Conservation (phyloP, 2,797 vertebrate genomes). For the Eidolon dupreanum region DNA sequence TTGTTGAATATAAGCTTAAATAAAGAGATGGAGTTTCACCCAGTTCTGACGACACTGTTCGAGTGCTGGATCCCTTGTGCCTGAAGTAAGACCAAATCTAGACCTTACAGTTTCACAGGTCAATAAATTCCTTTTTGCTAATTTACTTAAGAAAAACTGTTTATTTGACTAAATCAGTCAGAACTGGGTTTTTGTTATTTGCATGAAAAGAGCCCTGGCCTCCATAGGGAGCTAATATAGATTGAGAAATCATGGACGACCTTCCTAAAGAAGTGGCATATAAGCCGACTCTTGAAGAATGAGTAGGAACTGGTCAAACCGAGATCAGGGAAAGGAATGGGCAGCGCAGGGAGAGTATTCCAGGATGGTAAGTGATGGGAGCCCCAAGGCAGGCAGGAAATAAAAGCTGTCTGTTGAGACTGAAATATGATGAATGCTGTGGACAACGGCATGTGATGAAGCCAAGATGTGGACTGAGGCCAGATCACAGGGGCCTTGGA, state of each 20-base stretch:
- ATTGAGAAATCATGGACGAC: not conserved
- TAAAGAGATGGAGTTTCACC: not conserved
- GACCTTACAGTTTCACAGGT: not conserved
- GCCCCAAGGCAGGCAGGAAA: not conserved
- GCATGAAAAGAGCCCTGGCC: not conserved
- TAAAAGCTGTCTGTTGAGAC: not conserved
- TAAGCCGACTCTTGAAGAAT: not conserved
- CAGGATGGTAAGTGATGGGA: not conserved
- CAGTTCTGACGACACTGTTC: not conserved
- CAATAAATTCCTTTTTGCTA: not conserved
- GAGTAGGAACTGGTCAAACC: not conserved
- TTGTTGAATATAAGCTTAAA: not conserved
- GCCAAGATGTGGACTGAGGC: not conserved
- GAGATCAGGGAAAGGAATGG: not conserved
- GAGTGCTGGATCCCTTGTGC: not conserved
- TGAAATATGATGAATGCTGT: not conserved
- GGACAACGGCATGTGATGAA: not conserved
- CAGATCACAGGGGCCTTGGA: not conserved
- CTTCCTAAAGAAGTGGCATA: not conserved
- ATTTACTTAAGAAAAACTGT: not conserved
- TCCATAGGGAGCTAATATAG: not conserved
- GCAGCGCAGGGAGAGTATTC: not conserved
- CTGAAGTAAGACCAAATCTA: not conserved
- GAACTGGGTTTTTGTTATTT: not conserved
- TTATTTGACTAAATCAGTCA: not conserved